Conservation (phyloP, 2,888 invertebrate genomes). For the Theristus sp. region DNA sequence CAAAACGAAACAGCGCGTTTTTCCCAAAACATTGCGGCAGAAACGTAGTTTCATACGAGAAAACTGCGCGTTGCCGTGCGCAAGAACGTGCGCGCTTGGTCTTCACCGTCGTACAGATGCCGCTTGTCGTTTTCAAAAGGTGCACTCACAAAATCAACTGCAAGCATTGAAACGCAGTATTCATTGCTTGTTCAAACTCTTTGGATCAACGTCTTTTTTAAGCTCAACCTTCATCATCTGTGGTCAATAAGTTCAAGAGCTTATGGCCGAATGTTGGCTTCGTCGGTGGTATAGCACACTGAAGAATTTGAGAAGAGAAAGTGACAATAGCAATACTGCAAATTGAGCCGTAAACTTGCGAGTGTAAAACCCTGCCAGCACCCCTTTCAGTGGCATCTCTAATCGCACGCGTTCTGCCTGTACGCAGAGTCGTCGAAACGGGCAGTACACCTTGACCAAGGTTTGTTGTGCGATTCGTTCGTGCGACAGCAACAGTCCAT, state of each 20-base stretch:
- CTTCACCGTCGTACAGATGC: conserved; percentile 24
- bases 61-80: conserved; percentile 27
- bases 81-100: conserved; percentile 29
- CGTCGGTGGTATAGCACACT: background rate
- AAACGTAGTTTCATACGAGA: conserved; percentile 15
- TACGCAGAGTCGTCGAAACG: conserved; percentile 26
- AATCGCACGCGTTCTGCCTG: conserved; percentile 29
- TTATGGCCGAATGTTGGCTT: background rate
- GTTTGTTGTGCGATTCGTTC: conserved; percentile 12
- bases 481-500: conserved; percentile 21
- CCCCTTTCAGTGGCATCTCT: conserved; percentile 30
- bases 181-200: too few relatives aligned
- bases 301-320: background rate
- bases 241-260: background rate
- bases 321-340: background rate
- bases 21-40: background rate
- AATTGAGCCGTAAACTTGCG: background rate
- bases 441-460: conserved; percentile 22
- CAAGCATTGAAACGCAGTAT: background rate
- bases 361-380: conserved; percentile 9
- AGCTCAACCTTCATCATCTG: background rate
- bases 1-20: too few relatives aligned
- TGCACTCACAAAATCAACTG: conserved; percentile 27
- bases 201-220: too few relatives aligned
- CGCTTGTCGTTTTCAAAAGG: conserved; percentile 24